Conservation (phyloP, 2,113 vertebrate genomes). For the Ovis aries region DNA sequence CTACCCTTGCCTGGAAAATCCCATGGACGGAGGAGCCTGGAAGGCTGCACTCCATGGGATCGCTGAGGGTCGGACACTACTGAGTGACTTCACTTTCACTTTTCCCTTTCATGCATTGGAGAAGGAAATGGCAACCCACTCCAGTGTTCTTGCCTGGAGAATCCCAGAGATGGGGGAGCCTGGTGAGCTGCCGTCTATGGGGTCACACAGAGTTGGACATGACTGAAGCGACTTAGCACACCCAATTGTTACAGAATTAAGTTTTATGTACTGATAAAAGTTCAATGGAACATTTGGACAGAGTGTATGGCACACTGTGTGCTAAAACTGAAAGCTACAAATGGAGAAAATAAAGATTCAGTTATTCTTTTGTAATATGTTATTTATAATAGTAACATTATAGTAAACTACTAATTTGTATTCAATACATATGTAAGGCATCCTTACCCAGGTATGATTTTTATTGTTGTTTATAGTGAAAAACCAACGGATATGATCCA, state of each 20-base stretch:
- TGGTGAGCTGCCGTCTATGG: too few species aligned
- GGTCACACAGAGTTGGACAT: too few species aligned
- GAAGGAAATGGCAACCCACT: too few species aligned
- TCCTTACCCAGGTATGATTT: background rate
- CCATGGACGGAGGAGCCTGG: too few species aligned
- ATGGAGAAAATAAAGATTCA: background rate
- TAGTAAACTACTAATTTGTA: background rate
- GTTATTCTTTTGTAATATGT: background rate
- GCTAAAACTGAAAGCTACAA: background rate
- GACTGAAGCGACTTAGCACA: too few species aligned
- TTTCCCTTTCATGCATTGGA: too few species aligned
- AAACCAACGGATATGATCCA: background rate
- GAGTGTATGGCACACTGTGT: fast-evolving
- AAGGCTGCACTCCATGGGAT: too few species aligned
- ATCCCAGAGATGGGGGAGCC: too few species aligned
- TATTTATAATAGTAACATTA: background rate
- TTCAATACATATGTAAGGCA: background rate
- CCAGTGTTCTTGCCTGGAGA: too few species aligned
- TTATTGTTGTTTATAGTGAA: background rate
- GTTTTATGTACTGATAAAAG: background rate
- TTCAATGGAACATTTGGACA: background rate
- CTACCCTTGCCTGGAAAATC: too few species aligned
- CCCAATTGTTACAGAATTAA: background rate
- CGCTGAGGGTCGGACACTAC: too few species aligned
- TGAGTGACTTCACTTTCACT: too few species aligned